Conservation (phyloP, 2,797 vertebrate genomes). For the Lutjanus campechanus region DNA sequence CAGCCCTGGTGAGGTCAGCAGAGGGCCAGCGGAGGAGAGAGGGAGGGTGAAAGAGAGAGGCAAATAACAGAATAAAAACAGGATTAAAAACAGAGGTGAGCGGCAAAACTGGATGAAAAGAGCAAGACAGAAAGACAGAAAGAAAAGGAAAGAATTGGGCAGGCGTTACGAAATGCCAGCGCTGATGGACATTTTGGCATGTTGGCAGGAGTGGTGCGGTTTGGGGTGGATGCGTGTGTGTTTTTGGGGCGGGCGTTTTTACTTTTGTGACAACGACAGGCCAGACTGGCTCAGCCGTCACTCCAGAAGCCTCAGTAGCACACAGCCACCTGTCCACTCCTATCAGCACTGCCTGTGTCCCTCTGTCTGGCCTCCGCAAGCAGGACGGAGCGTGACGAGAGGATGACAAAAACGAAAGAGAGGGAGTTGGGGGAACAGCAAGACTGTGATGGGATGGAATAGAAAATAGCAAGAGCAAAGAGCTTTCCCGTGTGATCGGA, state of each 20-base stretch:
- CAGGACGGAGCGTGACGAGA: conserved; percentile 64
- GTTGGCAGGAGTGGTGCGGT: conserved; percentile 45
- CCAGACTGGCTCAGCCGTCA: conserved; percentile 65
- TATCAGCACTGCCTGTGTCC: conserved; percentile 65
- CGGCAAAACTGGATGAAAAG: conserved; percentile 45
- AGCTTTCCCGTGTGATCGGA: conserved; percentile 49
- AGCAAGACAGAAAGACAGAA: conserved; percentile 39
- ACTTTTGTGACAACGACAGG: conserved; percentile 69
- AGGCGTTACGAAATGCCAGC: conserved; percentile 39
- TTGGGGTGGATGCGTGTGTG: conserved; percentile 37
- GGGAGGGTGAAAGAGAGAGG: conserved; percentile 38
- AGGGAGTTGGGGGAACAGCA: conserved; percentile 35
- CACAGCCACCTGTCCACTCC: conserved; percentile 74
- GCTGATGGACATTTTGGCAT: conserved; percentile 56
- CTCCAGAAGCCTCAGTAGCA: conserved; percentile 62
- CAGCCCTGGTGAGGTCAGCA: conserved; percentile 76
- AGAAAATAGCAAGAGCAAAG: conserved; percentile 60
- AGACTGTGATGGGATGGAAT: conserved; percentile 60
- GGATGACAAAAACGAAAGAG: conserved; percentile 59
- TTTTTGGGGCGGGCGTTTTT: conserved; percentile 37
- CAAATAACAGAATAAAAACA: conserved; percentile 51
- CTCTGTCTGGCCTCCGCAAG: conserved; percentile 68
- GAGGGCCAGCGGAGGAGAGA: conserved; percentile 56
- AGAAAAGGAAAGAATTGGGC: conserved; percentile 38
- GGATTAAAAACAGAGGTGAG: conserved; percentile 57